Percentiles rank a stretch among this genome's conserved stretches.
Conservation (phyloP, 2,113 vertebrate genomes). For the Syrrhaptes paradoxus region DNA sequence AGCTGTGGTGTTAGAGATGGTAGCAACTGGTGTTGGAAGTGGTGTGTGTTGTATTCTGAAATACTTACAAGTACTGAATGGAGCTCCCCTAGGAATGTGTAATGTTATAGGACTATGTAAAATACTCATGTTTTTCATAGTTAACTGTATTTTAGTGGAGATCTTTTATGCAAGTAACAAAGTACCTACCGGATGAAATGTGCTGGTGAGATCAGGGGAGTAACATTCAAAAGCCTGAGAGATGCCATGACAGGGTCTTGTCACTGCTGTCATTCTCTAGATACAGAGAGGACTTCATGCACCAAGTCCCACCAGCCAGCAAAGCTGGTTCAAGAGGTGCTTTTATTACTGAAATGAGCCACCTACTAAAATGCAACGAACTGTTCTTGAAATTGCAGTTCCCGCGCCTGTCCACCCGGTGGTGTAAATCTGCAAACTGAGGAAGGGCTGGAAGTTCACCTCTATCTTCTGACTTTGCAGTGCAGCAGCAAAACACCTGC, state of each 20-base stretch:
- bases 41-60: background rate
- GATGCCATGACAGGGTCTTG: background rate
- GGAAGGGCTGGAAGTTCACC: fast-evolving
- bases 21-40: background rate
- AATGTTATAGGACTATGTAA: background rate
- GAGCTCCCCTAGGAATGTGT: fast-evolving
- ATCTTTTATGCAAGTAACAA: background rate
- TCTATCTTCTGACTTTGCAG: background rate
- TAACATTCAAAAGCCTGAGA: fast-evolving
- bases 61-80: background rate
- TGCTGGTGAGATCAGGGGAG: background rate
- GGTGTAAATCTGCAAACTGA: background rate
- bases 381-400: background rate
- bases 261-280: background rate
- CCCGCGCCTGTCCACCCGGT: background rate
- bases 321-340: background rate
- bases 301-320: no score
- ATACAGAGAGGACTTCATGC: background rate
- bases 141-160: background rate
- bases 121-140: fast-evolving
- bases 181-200: background rate
- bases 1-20: background rate
- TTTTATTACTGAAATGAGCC: fast-evolving
- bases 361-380: fast-evolving
- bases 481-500: background rate